Evolutionary conservation across 1,140 invertebrate species (phyloP), one percentile per base, ranked within the genome.

Genomic region (Triops cancriformis): DNA sequence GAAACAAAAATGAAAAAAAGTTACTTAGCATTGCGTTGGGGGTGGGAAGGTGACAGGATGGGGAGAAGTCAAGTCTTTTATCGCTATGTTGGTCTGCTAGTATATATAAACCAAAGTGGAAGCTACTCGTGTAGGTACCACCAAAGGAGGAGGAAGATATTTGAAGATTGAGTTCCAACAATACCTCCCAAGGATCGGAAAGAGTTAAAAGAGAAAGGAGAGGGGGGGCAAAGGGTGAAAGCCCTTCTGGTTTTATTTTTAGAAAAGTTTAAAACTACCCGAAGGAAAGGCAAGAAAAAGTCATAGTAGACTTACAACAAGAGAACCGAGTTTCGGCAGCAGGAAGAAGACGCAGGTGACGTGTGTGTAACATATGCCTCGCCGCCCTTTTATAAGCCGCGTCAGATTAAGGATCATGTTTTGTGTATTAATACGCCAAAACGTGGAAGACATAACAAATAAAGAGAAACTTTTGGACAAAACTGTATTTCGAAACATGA

Each of bases 121-220:
- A 64, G 51, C 51, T n/a, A 18, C 51, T 37, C 31, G 31, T 37
- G 7, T 37, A 37, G 2, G 31, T 37, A 37, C 31, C 31, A 37
- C 31, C 31, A 37, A 37, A 37, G 31, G 31, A 37, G 31, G 31
- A 37, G 31, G 14, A 64, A 64, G 51, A 64, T 64, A 64, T 64
- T 64, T 64, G 51, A 64, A 64, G 14, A 64, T 64, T 64, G 51
- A 64, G 51, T 64, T 64, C 51, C 51, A 64, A 64, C 51, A 64
- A 64, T 64, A 64, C 51, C 51, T 64, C 51, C 51, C 51, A 64
- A 64, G 51, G 51, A 64, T 64, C 51, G 18, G 51, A 64, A 64
- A 64, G 31, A 37, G 31, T 37, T 37, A 37, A 37, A 37, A 37
- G 31, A 37, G 31, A 7, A 37, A 7, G 7, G 31, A 37, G n/a